A percentile compares a stretch with the other conserved stretches of the same genome.
These are phyloP conservation scores for Todiramphus saurophagus DNA, from an alignment of 2,113 vertebrate genomes.

Conservation along the genomic window DNA sequence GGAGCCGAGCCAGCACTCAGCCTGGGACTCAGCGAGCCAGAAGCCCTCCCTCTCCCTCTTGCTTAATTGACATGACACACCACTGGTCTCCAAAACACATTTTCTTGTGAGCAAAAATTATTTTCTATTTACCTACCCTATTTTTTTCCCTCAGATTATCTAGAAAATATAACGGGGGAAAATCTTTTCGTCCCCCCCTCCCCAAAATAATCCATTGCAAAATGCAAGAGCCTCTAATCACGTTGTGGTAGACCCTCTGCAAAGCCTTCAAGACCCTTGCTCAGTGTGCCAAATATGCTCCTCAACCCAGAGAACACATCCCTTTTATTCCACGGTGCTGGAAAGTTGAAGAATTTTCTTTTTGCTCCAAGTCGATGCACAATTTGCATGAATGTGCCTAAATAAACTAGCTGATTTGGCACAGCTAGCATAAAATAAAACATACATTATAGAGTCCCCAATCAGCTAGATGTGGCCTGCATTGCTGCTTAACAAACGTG, in stretches of 20 bases:
- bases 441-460: slow-evolving; percentile 1
- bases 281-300: neutral
- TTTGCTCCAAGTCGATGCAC: neutral
- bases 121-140: neutral
- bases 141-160: no score
- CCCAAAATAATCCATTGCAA: neutral
- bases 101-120: neutral
- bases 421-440: neutral
- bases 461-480: neutral
- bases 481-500: slow-evolving; percentile 34
- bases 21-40: neutral
- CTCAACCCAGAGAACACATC: neutral
- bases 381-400: slow-evolving; percentile 26
- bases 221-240: neutral
- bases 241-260: neutral
- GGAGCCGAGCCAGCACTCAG: neutral
- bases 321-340: neutral
- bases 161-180: neutral
- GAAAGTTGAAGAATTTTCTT: slow-evolving; percentile 3
- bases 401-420: slow-evolving; percentile 55
- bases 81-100: neutral
- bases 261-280: neutral
- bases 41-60: neutral
- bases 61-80: neutral
- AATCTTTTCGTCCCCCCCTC: neutral